phyloP scores from a whole-genome alignment of 1,140 invertebrate genomes.

The Eulimnadia texana region DNA sequence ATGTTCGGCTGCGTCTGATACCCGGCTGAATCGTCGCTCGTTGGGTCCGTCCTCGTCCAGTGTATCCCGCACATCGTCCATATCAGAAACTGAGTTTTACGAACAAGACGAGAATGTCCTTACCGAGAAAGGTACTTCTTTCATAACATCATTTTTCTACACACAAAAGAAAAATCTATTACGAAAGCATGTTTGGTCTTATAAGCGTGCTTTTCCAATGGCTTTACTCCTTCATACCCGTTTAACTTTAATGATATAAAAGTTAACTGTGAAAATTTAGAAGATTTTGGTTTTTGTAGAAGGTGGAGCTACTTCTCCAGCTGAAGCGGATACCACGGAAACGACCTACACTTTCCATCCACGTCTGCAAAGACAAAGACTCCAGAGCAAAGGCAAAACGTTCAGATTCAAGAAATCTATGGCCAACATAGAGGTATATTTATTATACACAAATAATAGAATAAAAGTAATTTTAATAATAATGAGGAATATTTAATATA shows the following conservation, averaged over 20 bases:
- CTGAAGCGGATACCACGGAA: background rate
- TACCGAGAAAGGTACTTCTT: background rate
- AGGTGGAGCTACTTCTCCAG: background rate
- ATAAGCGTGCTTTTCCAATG: background rate
- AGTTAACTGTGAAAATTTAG: too few relatives aligned
- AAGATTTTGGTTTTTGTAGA: too few relatives aligned
- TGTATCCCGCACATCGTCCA: conserved; percentile 7
- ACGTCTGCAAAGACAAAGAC: conserved; percentile 4
- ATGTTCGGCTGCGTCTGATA: conserved; percentile 5
- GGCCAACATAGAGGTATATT: conserved; percentile 11
- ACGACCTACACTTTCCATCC: background rate
- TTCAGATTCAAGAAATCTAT: conserved; percentile 11
- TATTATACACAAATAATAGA: background rate
- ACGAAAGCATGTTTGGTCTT: background rate
- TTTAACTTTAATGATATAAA: background rate
- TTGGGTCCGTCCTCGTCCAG: background rate
- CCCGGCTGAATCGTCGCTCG: conserved; percentile 5
- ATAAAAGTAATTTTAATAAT: background rate
- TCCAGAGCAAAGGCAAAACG: conserved; percentile 11
- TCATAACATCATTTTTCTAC: too few relatives aligned
- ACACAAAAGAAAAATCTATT: background rate
- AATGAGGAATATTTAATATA: too few relatives aligned
- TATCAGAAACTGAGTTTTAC: conserved; percentile 8
- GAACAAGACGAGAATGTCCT: conserved; percentile 7
- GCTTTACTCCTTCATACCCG: background rate